A percentile compares a stretch with the other conserved stretches of the same genome.
Conservation (phyloP, 2,888 invertebrate genomes). For the Leptinotarsa peninsularis region DNA sequence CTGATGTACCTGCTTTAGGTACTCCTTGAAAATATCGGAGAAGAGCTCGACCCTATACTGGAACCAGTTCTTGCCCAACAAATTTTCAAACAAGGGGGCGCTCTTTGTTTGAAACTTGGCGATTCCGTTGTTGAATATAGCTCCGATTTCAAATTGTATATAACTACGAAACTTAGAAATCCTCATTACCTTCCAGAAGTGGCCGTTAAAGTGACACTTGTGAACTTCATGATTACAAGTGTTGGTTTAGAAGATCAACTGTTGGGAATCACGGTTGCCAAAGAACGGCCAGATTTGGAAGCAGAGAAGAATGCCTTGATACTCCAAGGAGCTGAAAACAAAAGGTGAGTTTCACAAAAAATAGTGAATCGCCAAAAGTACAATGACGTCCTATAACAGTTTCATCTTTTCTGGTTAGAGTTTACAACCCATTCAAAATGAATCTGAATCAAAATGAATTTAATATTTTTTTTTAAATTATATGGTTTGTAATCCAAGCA, state of each 20-base stretch:
- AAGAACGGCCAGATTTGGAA: conserved; percentile 91
- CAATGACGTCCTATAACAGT: too few relatives aligned
- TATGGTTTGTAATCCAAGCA: too few relatives aligned
- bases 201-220: conserved; percentile 88
- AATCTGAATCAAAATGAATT: too few relatives aligned
- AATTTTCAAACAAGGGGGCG: conserved; percentile 90
- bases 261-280: conserved; percentile 89
- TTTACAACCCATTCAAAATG: too few relatives aligned
- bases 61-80: conserved; percentile 92
- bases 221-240: conserved; percentile 93
- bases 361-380: neutral
- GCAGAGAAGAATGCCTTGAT: conserved; percentile 90
- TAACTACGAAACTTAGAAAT: conserved; percentile 92
- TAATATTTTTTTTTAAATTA: too few relatives aligned
- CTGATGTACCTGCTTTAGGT: conserved; percentile 67
- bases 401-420: too few relatives aligned
- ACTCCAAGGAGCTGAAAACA: conserved; percentile 87
- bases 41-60: conserved; percentile 91
- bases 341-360: conserved; percentile 63
- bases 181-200: conserved; percentile 96
- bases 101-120: conserved; percentile 89
- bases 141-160: conserved; percentile 88
- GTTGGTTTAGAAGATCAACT: conserved; percentile 91
- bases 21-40: conserved; percentile 89
- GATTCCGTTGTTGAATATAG: conserved; percentile 92